These are phyloP conservation scores for Tupaia chinensis DNA, from an alignment of 2,113 vertebrate species.

Conservation along the genomic window DNA sequence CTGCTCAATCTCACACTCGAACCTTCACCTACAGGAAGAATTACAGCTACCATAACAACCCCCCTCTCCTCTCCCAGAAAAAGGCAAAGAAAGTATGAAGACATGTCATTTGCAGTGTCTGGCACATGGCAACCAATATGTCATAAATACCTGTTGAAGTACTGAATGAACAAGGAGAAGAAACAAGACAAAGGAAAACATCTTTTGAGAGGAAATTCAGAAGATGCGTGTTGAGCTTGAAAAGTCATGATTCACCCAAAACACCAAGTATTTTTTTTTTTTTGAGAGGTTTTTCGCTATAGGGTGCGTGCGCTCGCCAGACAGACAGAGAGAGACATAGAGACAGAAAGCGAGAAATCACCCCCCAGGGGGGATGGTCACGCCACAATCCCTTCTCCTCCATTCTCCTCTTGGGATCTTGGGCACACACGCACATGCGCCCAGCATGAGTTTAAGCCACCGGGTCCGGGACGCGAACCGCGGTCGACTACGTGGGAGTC, in stretches of 20 bases:
- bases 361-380: too few relatives aligned
- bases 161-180: background rate
- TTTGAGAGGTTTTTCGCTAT: too few relatives aligned
- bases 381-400: too few relatives aligned
- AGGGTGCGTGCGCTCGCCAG: too few relatives aligned
- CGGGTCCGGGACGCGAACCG: too few relatives aligned
- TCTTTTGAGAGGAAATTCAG: conserved; percentile 6
- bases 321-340: too few relatives aligned
- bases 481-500: too few relatives aligned
- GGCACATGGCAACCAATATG: background rate
- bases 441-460: too few relatives aligned
- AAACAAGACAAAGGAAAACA: conserved; percentile 6
- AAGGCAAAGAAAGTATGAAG: background rate
- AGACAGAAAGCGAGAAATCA: too few relatives aligned
- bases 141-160: background rate
- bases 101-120: background rate
- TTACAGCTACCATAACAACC: background rate
- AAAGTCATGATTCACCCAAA: conserved; percentile 17
- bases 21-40: background rate
- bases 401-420: too few relatives aligned
- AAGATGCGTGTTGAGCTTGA: background rate
- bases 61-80: background rate
- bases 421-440: too few relatives aligned
- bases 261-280: too few relatives aligned
- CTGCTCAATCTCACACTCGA: background rate